phyloP scores from a whole-genome alignment of 2,113 vertebrate species.

The Pelodiscus sinensis region DNA sequence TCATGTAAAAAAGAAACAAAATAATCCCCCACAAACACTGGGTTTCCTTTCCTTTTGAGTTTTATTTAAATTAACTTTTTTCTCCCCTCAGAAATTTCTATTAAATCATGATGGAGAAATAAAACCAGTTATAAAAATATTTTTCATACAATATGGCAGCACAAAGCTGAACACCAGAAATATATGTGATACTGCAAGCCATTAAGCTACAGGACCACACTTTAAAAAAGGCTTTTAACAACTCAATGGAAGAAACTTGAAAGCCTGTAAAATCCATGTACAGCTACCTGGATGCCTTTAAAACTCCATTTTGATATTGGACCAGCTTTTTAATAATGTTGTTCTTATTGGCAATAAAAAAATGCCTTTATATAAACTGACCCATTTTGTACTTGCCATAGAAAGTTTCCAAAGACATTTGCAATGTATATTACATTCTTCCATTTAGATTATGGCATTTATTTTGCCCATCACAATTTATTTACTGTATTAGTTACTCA shows the following conservation, averaged over 20 bases:
- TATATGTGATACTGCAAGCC: conserved; percentile 37
- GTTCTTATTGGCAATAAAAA: conserved; percentile 68
- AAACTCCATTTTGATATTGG: conserved; percentile 73
- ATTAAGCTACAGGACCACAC: conserved; percentile 65
- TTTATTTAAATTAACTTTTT: conserved; percentile 45
- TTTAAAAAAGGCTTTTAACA: conserved; percentile 74
- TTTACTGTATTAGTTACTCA: conserved; percentile 60
- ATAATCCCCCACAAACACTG: neutral
- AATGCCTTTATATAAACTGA: conserved; percentile 43
- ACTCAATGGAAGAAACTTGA: conserved; percentile 76
- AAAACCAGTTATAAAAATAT: conserved; percentile 52
- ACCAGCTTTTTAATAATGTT: conserved; percentile 71
- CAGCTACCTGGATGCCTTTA: conserved; percentile 69
- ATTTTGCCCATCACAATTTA: conserved; percentile 51
- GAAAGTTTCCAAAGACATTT: conserved; percentile 70
- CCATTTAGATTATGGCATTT: conserved; percentile 68
- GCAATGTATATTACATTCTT: conserved; percentile 62
- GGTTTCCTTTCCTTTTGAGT: conserved; percentile 42
- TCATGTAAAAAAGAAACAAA: conserved; percentile 1
- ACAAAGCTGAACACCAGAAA: conserved; percentile 63
- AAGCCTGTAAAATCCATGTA: conserved; percentile 71
- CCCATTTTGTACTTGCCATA: conserved; percentile 68
- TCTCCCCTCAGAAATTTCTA: conserved; percentile 46
- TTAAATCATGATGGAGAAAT: conserved; percentile 57
- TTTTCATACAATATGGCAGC: conserved; percentile 22